Base-by-base conservation (phyloP, 2,113 vertebrate species). In the Tautogolabrus adspersus region DNA sequence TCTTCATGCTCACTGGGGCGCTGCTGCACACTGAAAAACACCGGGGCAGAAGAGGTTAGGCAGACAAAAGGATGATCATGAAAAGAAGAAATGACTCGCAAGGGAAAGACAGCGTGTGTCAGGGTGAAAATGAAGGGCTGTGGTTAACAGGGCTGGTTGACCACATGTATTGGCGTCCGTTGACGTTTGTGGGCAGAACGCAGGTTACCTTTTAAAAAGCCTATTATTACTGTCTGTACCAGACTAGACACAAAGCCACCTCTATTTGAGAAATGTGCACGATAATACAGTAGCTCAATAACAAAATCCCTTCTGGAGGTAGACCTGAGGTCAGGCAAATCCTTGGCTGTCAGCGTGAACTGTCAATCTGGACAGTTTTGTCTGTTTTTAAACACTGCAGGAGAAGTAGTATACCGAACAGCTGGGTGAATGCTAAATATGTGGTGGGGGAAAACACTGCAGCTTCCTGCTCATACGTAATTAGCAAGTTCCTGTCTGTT, bases 1-100 rank as follows among this genome's bases (percentile, higher is more conserved):
- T 96, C 91, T 97, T 99, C 96, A 99, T 98, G 93, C 94, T 97
- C 86, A 97, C 90, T 0, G 98, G 98, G 7, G 97, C 96, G 72
- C 96, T 97, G 89, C 98, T 99, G 93, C 98, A 99, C 72, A 97
- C 98, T 98, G 72, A 12, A 65, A 47, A 26, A 63, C n/a, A 40
- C 15, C 37, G n/a, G n/a, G 21, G 16, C 10, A 16, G 5, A 18
- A 47, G 46, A 18, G 16, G 46, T 47, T 18, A 6, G 5, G 46
- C 18, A 16, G 16, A 47, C 12, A 5, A 47, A 46, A 6, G 16
- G 6, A 18, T 49, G 6, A 13, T 15, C 15, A 49, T 18, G 47
- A 42, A 22, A 44, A 42, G 22, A 21, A 61, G 21, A 21, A 13
- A 34, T 12, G 5, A 18, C 30, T 34, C 7, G 26, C 6, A 9